Evolutionary conservation across 2,113 vertebrate species (phyloP).

Genomic region (Eudorcas thomsonii): DNA sequence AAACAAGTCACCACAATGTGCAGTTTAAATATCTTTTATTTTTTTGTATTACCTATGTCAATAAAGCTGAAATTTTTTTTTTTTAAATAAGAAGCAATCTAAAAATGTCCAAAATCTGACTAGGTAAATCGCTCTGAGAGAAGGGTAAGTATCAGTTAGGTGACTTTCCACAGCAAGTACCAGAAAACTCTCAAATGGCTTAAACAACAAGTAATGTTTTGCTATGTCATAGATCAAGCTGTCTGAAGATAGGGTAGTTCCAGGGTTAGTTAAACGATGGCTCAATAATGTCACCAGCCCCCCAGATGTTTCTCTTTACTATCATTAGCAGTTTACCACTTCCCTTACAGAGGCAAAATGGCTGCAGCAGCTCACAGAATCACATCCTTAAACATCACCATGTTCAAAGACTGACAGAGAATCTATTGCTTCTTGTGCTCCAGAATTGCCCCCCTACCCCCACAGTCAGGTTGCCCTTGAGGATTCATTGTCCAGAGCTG

Average conservation of each 20-base stretch:
- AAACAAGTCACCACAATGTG: neutral
- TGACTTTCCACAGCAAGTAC: neutral
- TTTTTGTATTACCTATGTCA: neutral
- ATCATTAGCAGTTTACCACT: neutral
- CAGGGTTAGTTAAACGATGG: neutral
- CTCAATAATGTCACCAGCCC: neutral
- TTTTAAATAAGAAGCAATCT: neutral
- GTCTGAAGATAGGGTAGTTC: neutral
- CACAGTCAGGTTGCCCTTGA: neutral
- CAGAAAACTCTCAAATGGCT: neutral
- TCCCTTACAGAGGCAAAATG: neutral
- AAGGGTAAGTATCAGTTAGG: neutral
- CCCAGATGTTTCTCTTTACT: neutral
- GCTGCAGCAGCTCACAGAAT: neutral
- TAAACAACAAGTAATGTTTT: neutral
- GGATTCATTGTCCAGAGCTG: neutral
- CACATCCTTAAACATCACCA: neutral
- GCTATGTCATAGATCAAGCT: neutral
- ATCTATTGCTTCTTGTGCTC: neutral
- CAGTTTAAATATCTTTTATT: neutral
- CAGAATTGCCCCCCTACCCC: neutral
- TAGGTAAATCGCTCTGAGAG: neutral
- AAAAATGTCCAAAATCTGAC: neutral
- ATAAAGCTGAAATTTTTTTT: neutral
- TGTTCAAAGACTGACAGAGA: neutral